Percentiles rank a stretch among this genome's conserved stretches.
Conservation (phyloP, 1,140 invertebrate species). For the Gryon sp. region DNA sequence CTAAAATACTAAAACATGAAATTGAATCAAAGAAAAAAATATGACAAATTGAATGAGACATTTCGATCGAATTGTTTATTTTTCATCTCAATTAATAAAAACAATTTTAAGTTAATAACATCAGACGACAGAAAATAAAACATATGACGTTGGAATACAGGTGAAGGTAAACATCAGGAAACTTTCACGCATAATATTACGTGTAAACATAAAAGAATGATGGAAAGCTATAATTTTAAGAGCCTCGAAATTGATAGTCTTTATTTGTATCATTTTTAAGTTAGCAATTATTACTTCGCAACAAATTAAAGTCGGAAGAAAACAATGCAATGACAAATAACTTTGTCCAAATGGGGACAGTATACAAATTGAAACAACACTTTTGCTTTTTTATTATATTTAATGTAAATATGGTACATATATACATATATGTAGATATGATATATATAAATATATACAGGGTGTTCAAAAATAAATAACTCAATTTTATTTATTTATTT, state of each 20-base stretch:
- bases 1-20: too few species aligned
- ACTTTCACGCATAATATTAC: conserved; percentile 66
- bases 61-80: too few species aligned
- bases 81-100: too few species aligned
- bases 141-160: conserved; percentile 42
- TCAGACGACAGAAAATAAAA: conserved; percentile 41
- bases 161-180: conserved; percentile 62
- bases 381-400: conserved; percentile 1
- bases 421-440: neutral
- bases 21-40: too few species aligned
- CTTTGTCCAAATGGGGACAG: conserved; percentile 18
- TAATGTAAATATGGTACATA: too few species aligned
- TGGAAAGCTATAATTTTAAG: conserved; percentile 50
- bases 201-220: conserved; percentile 57
- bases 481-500: too few species aligned
- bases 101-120: conserved; percentile 42
- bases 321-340: conserved; percentile 25
- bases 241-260: conserved; percentile 29
- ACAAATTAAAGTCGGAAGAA: conserved; percentile 14
- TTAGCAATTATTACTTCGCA: conserved; percentile 21
- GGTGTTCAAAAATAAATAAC: too few species aligned
- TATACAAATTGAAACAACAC: conserved; percentile 17
- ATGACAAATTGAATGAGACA: neutral
- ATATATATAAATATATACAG: too few species aligned
- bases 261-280: conserved; percentile 43